Base-by-base conservation (phyloP, 1,140 invertebrate species). In the Cecropterus lyciades region DNA sequence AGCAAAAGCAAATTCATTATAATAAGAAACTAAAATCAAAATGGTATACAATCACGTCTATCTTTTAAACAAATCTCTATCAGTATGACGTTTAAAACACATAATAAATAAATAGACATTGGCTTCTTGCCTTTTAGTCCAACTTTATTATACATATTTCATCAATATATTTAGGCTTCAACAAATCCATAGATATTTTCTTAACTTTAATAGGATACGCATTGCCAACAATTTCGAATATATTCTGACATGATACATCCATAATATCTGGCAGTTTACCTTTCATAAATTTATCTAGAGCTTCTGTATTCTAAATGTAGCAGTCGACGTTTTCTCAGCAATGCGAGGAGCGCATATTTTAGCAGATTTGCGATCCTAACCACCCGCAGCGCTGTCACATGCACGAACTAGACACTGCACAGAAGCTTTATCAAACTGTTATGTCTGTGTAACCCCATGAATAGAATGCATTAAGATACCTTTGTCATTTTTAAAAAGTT, bases 321-420 rank as follows among this genome's bases (percentile, higher is more conserved):
- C 20, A 45, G 56, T 43, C 27, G 45, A 0, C n/a, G 0, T 43
- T 56, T 59, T 30, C 24, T 33, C 42, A 30, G 43, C 30, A 37
- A 13, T 16, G 20, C 40, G 24, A 17, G 16, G 56, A n/a, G 56
- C 45, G 56, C 56, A 60, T 60, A 60, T 48, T 48, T 60, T 48
- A 60, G 27, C 56, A 30, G 56, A 60, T 59, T 30, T 59, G 56
- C 43, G 56, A 59, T 60, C 43, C 30, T 13, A 48, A 15, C 45
- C 43, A 60, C 56, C 56, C 56, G 56, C 56, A 45, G 45, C 15
- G 43, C 56, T 46, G 42, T 60, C 56, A 48, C 27, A 33, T 48
- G 56, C 56, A 60, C 56, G 56, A 60, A 24, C 11, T 24, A 60
- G 56, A 60, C 56, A 16, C 13, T 60, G 43, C 20, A 60, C 56